Evolutionary conservation across 1,140 invertebrate species (phyloP).

Genomic region (Phymastichus coffea): DNA sequence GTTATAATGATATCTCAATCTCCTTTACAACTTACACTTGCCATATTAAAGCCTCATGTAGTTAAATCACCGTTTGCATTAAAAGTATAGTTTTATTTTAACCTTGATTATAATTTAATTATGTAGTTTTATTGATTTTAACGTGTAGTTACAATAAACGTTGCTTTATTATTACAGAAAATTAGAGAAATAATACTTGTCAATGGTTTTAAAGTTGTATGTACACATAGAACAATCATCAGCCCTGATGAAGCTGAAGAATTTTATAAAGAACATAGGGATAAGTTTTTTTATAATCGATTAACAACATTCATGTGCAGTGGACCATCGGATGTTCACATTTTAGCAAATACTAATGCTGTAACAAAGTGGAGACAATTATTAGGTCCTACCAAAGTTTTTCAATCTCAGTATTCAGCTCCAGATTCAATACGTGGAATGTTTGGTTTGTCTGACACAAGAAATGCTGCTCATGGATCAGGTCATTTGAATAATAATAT

Average conservation of each 20-base stretch:
- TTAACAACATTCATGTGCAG: slow-evolving; percentile 85
- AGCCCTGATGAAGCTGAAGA: slow-evolving; percentile 65
- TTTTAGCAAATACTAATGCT: slow-evolving; percentile 74
- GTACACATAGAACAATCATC: slow-evolving; percentile 66
- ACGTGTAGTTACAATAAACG: not conserved
- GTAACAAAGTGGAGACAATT: slow-evolving; percentile 77
- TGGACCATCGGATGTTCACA: slow-evolving; percentile 76
- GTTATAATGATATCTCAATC: slow-evolving; percentile 43
- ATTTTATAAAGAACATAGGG: slow-evolving; percentile 83
- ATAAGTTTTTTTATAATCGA: slow-evolving; percentile 86
- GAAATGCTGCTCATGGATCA: slow-evolving; percentile 90
- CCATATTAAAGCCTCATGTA: slow-evolving; percentile 75
- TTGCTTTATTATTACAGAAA: slow-evolving; percentile 52
- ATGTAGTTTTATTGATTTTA: slow-evolving; percentile 13
- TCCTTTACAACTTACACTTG: slow-evolving; percentile 63
- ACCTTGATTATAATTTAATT: slow-evolving; percentile 12
- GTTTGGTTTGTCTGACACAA: slow-evolving; percentile 87
- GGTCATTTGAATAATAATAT: slow-evolving; percentile 56
- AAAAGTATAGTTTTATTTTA: slow-evolving; percentile 52
- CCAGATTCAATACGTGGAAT: slow-evolving; percentile 76
- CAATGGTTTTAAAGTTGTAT: slow-evolving; percentile 75
- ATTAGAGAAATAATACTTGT: slow-evolving; percentile 69
- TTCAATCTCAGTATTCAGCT: slow-evolving; percentile 72
- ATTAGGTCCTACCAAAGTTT: slow-evolving; percentile 88
- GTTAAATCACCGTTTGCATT: slow-evolving; percentile 68